Percentiles rank a stretch among this genome's conserved stretches.
Conservation (phyloP, 2,888 invertebrate genomes). For the Thereva unica region DNA sequence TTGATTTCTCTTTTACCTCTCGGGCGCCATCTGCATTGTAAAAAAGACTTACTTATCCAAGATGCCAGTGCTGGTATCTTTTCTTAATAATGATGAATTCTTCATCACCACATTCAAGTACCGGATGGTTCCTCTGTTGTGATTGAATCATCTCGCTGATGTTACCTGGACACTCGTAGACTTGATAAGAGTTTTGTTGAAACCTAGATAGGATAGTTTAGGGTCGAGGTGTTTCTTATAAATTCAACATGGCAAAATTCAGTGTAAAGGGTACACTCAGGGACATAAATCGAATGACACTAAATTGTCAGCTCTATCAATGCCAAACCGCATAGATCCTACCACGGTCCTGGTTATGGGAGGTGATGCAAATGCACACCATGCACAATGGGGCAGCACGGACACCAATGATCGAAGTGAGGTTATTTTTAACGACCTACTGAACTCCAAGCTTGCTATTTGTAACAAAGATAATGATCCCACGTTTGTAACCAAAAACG, state of each 20-base stretch:
- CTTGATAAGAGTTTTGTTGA: slow-evolving; percentile 10
- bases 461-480: too few relatives aligned
- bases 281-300: slow-evolving; percentile 10
- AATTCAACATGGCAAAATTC: slow-evolving; percentile 17
- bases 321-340: too few relatives aligned
- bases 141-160: slow-evolving; percentile 19
- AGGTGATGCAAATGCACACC: too few relatives aligned
- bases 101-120: slow-evolving; percentile 19
- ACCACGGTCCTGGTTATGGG: too few relatives aligned
- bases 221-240: slow-evolving; percentile 10
- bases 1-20: too few relatives aligned
- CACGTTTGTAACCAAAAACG: too few relatives aligned
- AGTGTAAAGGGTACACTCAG: not conserved
- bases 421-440: too few relatives aligned
- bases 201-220: slow-evolving; percentile 16
- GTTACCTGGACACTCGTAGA: slow-evolving; percentile 22
- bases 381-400: too few relatives aligned
- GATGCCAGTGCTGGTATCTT: not conserved
- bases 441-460: too few relatives aligned
- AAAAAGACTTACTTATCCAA: slow-evolving; percentile 4
- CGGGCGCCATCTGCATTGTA: too few relatives aligned
- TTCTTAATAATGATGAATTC: not conserved
- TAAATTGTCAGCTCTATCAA: slow-evolving; percentile 21
- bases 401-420: too few relatives aligned
- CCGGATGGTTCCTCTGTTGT: slow-evolving; percentile 22